Evolutionary conservation across 2,113 vertebrate species (phyloP).

Genomic region (Odocoileus hemionus): DNA sequence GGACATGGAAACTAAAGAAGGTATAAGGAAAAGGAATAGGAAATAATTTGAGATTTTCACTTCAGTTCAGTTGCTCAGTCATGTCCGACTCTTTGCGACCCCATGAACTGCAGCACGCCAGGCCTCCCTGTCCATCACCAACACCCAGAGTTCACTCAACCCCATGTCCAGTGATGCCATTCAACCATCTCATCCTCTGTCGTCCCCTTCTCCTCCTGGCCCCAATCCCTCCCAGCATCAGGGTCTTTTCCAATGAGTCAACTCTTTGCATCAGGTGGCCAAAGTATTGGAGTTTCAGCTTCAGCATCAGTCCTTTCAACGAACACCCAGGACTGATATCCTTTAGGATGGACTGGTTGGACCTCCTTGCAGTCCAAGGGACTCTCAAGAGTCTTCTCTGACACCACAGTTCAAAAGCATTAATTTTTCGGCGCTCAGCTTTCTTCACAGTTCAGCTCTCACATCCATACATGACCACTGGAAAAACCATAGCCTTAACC

Average conservation of each 20-base stretch:
- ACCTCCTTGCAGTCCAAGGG: neutral
- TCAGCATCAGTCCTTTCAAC: neutral
- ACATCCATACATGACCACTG: neutral
- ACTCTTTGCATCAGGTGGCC: neutral
- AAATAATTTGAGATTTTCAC: neutral
- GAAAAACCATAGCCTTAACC: neutral
- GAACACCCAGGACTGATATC: neutral
- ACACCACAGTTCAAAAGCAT: neutral
- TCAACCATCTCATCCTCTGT: neutral
- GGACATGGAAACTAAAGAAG: neutral
- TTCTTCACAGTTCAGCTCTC: neutral
- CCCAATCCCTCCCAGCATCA: neutral
- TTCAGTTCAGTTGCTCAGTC: neutral
- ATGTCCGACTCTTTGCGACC: neutral
- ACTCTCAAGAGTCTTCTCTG: neutral
- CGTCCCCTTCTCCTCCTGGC: neutral
- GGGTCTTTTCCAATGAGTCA: neutral
- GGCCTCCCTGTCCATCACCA: neutral
- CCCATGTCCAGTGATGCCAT: neutral
- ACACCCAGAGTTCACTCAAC: neutral
- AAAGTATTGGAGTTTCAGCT: neutral
- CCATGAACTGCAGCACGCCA: neutral
- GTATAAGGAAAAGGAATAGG: neutral
- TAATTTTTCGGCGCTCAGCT: rapidly evolving
- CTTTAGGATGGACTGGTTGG: neutral